Evolutionary conservation across 2,113 vertebrate species (phyloP).

Genomic region (Sturnus vulgaris): DNA sequence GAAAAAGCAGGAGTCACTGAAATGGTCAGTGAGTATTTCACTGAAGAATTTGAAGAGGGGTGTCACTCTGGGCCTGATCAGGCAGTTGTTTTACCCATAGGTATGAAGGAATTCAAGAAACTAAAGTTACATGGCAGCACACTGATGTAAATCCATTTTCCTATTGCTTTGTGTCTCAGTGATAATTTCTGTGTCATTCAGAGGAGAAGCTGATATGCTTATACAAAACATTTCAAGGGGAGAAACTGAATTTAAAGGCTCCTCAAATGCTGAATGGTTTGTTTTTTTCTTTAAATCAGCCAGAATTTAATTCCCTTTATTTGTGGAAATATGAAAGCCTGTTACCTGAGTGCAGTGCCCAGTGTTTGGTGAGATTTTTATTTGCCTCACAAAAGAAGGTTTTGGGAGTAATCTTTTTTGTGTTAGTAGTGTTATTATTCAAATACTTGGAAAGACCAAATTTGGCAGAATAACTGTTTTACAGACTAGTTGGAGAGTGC

Average conservation of each 20-base stretch:
- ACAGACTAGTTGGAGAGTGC: background rate
- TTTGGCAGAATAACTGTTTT: background rate
- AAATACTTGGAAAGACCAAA: accelerated
- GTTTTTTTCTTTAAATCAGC: too few relatives aligned
- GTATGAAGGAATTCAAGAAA: background rate
- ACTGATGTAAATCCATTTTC: background rate
- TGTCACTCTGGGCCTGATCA: background rate
- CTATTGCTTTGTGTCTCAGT: background rate
- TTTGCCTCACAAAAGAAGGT: background rate
- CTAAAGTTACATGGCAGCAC: background rate
- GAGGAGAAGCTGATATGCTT: background rate
- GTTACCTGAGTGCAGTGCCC: background rate
- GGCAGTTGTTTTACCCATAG: background rate
- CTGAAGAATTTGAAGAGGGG: background rate
- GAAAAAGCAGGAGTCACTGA: background rate
- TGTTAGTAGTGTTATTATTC: background rate
- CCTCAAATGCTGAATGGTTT: background rate
- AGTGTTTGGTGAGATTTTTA: background rate
- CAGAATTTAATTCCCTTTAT: background rate
- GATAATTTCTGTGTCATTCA: background rate
- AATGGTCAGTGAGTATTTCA: background rate
- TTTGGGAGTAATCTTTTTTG: background rate
- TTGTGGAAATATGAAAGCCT: background rate
- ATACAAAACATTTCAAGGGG: background rate
- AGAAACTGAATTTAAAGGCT: background rate